Evolutionary conservation across 2,888 invertebrate species (phyloP).

Genomic region (Dusona sp.): DNA sequence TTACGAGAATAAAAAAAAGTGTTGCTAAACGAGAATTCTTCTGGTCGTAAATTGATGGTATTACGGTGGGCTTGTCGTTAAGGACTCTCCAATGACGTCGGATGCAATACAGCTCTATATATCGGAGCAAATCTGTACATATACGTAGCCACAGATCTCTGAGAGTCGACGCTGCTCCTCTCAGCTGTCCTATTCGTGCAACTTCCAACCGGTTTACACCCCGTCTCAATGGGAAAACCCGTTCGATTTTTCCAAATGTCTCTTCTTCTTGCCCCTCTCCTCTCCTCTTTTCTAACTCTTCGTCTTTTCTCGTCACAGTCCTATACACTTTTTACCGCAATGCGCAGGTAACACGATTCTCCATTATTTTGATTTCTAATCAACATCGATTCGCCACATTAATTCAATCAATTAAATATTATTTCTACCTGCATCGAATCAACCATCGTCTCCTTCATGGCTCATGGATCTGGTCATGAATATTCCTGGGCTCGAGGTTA

Average conservation of each 20-base stretch:
- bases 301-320: slow-evolving; percentile 47
- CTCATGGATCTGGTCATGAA: background rate
- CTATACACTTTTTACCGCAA: slow-evolving; percentile 35
- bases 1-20: slow-evolving; percentile 11
- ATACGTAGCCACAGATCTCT: background rate
- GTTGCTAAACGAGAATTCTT: slow-evolving; percentile 2
- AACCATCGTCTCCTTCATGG: background rate
- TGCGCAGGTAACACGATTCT: slow-evolving; percentile 34
- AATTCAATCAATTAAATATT: background rate
- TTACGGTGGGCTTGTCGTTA: slow-evolving; percentile 34
- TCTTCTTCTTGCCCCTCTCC: slow-evolving; percentile 50
- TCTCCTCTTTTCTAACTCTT: slow-evolving; percentile 56
- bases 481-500: background rate
- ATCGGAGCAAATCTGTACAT: background rate
- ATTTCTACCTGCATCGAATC: background rate
- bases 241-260: slow-evolving; percentile 71
- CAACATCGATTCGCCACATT: background rate
- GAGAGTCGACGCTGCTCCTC: slow-evolving; percentile 41
- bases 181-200: slow-evolving; percentile 60
- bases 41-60: slow-evolving; percentile 19
- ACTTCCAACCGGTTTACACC: slow-evolving; percentile 75
- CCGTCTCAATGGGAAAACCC: slow-evolving; percentile 61
- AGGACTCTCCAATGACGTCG: slow-evolving; percentile 57
- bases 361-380: slow-evolving; percentile 3
- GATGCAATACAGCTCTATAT: slow-evolving; percentile 15